A percentile compares a stretch with the other conserved stretches of the same genome.
These are phyloP conservation scores for Pachycephus smyrnensis DNA, from an alignment of 2,888 invertebrate genomes.

Conservation along the genomic window DNA sequence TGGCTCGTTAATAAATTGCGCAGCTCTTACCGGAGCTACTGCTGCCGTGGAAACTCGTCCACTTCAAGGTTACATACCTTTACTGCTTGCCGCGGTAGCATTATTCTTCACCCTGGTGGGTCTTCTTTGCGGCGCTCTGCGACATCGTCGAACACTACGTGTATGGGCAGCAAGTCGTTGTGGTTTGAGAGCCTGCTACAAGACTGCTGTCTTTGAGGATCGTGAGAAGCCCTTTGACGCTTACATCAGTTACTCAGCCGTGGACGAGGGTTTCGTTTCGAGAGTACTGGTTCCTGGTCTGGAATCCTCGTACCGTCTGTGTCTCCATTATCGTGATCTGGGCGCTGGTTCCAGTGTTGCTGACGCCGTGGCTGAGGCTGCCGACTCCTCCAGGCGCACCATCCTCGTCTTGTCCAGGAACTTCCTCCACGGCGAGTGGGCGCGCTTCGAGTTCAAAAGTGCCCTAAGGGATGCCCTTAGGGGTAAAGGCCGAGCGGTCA, in stretches of 20 bases:
- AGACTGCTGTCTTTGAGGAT: conserved; percentile 82
- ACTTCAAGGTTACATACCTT: conserved; percentile 85
- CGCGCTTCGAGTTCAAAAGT: conserved; percentile 93
- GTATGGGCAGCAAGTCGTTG: conserved; percentile 90
- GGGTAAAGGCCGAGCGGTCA: conserved; percentile 86
- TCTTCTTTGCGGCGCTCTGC: conserved; percentile 82
- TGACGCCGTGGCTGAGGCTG: conserved; percentile 93
- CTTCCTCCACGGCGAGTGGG: conserved; percentile 96
- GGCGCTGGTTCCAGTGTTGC: conserved; percentile 90
- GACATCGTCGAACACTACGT: conserved; percentile 83
- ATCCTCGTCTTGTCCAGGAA: conserved; percentile 92
- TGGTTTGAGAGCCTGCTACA: conserved; percentile 88
- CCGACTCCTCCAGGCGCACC: conserved; percentile 89
- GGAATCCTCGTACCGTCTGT: conserved; percentile 87
- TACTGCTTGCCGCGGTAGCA: conserved; percentile 82
- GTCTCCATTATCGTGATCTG: conserved; percentile 92
- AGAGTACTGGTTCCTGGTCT: conserved; percentile 90
- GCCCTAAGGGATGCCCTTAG: conserved; percentile 92
- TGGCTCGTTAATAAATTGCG: conserved; percentile 84
- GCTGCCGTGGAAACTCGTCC: conserved; percentile 81
- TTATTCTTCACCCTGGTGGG: conserved; percentile 83
- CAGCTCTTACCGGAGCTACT: conserved; percentile 78
- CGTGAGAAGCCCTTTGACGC: conserved; percentile 90
- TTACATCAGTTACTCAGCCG: conserved; percentile 93
- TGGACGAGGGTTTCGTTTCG: conserved; percentile 92